Base-by-base conservation (phyloP, 1,140 invertebrate genomes). In the Venturia canescens region DNA sequence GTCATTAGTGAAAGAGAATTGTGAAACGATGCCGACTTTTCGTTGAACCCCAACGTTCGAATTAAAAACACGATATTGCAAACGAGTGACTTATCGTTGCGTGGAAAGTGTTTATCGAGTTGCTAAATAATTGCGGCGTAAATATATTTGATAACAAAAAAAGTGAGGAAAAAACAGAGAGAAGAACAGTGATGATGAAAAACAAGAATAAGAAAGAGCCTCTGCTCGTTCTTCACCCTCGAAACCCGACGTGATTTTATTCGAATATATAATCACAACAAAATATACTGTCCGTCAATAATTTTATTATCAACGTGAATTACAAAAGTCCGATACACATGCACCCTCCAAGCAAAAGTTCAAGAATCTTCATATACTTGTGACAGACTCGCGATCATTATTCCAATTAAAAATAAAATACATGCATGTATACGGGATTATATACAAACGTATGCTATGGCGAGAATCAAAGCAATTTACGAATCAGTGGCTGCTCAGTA, bases 381-480 rank as follows among this genome's bases (percentile, higher is more conserved):
- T 66, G 34, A 48, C 38, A 21, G 34, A 0, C 2, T 26, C 38
- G 23, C 48, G 18, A 57, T 57, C 71, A 13, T 72, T 38, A 72
- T 72, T 72, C n/a, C 70, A 31, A 48, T 38, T 72, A 72, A 72
- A 23, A 72, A 72, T 7, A 48, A 57, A 18, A 57, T n/a, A 57
- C 4, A 57, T 57, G 38, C 13, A 44, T 44, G 7, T 21, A 27
- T 66, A 26, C 60, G n/a, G 27, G 11, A 9, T 4, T 44, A 66
- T 66, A 66, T 66, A n/a, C 23, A 66, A 29, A 29, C 29, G 26
- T 18, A 26, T 29, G 57, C 23, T 29, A 74, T 74, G 71, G 71
- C 44, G 21, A 74, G 44, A 74, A 74, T 74, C 71, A 74, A 57
- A 29, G 71, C 71, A 26, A 48, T 74, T 74, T 74, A 74, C 48